Evolutionary conservation across 2,888 invertebrate species (phyloP), one percentile per base, ranked within the genome.

Genomic region (Cosmopolites sordidus): DNA sequence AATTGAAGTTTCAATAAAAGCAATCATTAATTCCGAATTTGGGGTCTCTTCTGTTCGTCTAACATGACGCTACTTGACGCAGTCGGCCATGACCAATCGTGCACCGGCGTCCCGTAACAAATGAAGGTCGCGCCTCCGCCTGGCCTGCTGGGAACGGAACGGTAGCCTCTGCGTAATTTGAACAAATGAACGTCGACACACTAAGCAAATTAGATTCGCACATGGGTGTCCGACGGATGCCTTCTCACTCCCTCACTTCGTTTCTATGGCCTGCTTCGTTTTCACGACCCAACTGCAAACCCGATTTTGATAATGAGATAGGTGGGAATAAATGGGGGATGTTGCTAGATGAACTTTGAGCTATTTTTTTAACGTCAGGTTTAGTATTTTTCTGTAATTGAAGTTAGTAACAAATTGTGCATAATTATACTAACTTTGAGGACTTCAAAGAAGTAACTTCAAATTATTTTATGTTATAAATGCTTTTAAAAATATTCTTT

Each of bases 1-100:
- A 81, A 81, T 80, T 80, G 80, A 79, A 78, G 78, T 79, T 80
- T 78, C 81, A 82, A 82, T 82, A 82, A 82, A 80, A 80, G 79
- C 80, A 77, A 81, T 82, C 82, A 82, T 82, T 82, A 83, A 82
- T 83, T 82, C 80, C 78, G 70, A 73, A 70, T 75, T 75, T 57
- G 54, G 54, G 56, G 54, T 54, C 59, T 48, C 46, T 30, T 47
- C 33, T 42, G 41, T 41, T 16, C 30, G 38, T 41, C 64, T 65
- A 67, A 68, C 66, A 68, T 66, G 67, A 66, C 67, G 66, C 62
- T 66, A 64, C 63, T 62, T 62, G 61, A 60, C 51, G 58, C 58
- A 64, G 66, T 58, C 58, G 56, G 62, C 62, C 68, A 60, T 54
- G 43, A 54, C 55, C 55, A 58, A 43, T 54, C 40, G 38, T 51